A percentile compares a stretch with the other conserved stretches of the same genome.
phyloP scores from a whole-genome alignment of 30 jellyfish, hydroid and myxozoan genomes.

The Turritopsis rubra region DNA sequence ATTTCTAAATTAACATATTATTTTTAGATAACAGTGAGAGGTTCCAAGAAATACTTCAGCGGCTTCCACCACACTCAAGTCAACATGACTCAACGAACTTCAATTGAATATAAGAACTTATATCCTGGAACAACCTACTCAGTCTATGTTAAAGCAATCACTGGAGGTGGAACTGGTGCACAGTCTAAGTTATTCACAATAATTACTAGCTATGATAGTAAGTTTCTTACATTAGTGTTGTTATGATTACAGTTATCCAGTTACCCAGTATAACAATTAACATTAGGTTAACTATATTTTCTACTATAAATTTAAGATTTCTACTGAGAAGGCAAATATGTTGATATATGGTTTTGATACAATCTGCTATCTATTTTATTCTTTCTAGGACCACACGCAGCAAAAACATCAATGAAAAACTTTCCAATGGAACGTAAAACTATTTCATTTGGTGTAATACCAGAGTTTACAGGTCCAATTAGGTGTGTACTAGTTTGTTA shows the following conservation, averaged over 20 bases:
- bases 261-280: too few species aligned
- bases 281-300: neutral
- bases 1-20: too few species aligned
- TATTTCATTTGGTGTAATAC: neutral
- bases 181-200: neutral
- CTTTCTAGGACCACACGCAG: neutral
- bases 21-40: too few species aligned
- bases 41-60: too few species aligned
- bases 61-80: too few species aligned
- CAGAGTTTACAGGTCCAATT: neutral
- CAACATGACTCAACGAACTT: too few species aligned
- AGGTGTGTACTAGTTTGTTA: neutral
- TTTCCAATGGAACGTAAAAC: neutral
- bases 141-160: neutral
- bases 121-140: neutral
- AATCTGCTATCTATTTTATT: neutral
- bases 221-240: neutral
- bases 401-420: neutral
- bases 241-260: neutral
- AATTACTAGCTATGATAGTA: neutral
- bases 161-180: neutral
- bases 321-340: too few species aligned
- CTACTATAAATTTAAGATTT: too few species aligned
- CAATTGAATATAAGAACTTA: too few species aligned
- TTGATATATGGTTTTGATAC: too few species aligned